Base-by-base conservation (phyloP, 2,888 invertebrate genomes). In the Noctua janthe region DNA sequence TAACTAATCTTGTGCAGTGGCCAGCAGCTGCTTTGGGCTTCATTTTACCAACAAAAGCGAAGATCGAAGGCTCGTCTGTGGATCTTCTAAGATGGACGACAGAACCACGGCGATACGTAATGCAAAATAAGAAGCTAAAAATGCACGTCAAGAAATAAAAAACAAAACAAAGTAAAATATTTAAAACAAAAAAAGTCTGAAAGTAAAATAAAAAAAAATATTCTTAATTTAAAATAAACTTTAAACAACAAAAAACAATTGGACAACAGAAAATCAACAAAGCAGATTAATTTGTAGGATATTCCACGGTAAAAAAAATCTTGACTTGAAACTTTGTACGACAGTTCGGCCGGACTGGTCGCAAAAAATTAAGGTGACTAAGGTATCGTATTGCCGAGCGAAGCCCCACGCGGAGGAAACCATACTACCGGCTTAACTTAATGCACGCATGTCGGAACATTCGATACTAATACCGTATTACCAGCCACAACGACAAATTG, bases 1-100 rank as follows among this genome's bases (percentile, higher is more conserved):
- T 98, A 90, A 96, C 97, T 98, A 99, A 98, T 99, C 99, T 99
- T 99, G 99, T 98, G 98, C 99, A 99, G 99, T 99, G 99, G 98
- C 98, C 99, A 99, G 99, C 99, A 99, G 99, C 99, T 99, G 98
- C 98, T 98, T 98, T 98, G 98, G 98, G 97, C 97, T 97, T 98
- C 98, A 97, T 96, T 94, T 80, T 88, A 87, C 83, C 74, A 78
- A 87, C 59, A 78, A 83, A 75, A 88, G 67, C 74, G 85, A 85
- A 87, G 91, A 84, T 39, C 71, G 85, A 87, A 84, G 90, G 87
- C 90, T 90, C 84, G 88, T 89, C 88, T 88, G 87, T 78, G 78
- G 76, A 83, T 91, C 90, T 90, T 91, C 90, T 74, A 79, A 90
- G 72, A 74, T 59, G 56, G 71, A 51, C 35, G 86, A 81, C 74